Conservation (phyloP, 2,797 vertebrate species). For the Arnoldichthys spilopterus region DNA sequence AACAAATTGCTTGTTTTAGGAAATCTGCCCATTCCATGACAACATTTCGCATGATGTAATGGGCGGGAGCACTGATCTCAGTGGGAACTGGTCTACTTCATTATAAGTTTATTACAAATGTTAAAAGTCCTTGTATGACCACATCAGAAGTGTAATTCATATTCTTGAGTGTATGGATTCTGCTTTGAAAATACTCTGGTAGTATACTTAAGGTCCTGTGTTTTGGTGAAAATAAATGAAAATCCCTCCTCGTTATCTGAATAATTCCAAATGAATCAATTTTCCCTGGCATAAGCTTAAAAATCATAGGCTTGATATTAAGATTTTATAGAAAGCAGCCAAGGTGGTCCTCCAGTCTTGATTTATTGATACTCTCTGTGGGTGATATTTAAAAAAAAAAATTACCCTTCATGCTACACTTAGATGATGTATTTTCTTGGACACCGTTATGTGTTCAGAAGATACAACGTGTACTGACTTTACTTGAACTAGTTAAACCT, state of each 20-base stretch:
- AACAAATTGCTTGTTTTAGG: constrained; percentile 37
- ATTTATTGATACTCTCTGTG: not conserved
- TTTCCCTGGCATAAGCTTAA: not conserved
- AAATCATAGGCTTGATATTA: not conserved
- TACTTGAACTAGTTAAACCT: not conserved
- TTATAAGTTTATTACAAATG: constrained; percentile 41
- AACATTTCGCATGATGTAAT: constrained; percentile 41
- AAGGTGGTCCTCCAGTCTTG: not conserved
- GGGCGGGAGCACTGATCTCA: constrained; percentile 53
- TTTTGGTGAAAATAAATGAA: not conserved
- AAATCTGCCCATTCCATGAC: constrained; percentile 41
- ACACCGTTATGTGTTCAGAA: not conserved
- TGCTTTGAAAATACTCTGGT: not conserved
- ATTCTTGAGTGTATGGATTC: not conserved
- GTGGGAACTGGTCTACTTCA: constrained; percentile 39
- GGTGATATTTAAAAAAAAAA: not conserved
- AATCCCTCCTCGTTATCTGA: no score
- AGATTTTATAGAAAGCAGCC: not conserved
- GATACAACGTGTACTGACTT: not conserved
- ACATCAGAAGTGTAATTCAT: constrained; percentile 27
- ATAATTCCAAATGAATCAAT: not conserved
- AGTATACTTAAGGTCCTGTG: no score
- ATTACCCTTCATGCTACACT: not conserved
- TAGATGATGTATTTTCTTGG: not conserved
- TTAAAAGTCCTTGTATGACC: constrained; percentile 33